These are phyloP conservation scores for Drosophila biarmipes DNA, from an alignment of 1,140 invertebrate species.

Conservation along the genomic window DNA sequence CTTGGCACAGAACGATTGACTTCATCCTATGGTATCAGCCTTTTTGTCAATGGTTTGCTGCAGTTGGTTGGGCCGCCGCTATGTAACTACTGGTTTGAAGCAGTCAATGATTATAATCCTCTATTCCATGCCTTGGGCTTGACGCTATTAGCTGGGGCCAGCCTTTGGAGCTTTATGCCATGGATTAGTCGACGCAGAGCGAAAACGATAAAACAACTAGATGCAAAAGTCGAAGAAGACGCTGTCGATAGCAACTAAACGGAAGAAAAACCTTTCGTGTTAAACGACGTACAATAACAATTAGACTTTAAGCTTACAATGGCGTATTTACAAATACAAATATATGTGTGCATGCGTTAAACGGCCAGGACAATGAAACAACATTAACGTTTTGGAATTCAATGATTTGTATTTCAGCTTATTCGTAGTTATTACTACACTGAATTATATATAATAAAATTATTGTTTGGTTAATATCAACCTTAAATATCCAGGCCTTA, in stretches of 20 bases:
- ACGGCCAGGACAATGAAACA: constrained; percentile 13
- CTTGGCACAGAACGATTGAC: constrained; percentile 92
- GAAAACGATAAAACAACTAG: constrained; percentile 56
- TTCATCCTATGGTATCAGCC: constrained; percentile 92
- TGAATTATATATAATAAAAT: constrained; percentile 60
- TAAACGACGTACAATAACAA: constrained; percentile 70
- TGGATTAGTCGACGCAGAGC: constrained; percentile 85
- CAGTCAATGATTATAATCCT: constrained; percentile 88
- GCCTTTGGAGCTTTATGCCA: constrained; percentile 90
- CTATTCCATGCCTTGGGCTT: constrained; percentile 90
- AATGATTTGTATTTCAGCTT: constrained; percentile 65
- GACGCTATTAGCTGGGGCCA: constrained; percentile 89
- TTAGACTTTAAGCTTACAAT: constrained; percentile 63
- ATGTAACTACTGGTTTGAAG: constrained; percentile 89
- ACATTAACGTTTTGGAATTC: constrained; percentile 48
- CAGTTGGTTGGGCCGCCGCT: constrained; percentile 92
- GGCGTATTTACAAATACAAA: constrained; percentile 53
- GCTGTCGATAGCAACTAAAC: constrained; percentile 51
- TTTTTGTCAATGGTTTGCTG: constrained; percentile 92
- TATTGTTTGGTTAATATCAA: constrained; percentile 73
- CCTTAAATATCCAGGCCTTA: constrained; percentile 51
- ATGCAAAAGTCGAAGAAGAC: constrained; percentile 63
- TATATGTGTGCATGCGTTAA: constrained; percentile 1
- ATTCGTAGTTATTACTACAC: constrained; percentile 66
- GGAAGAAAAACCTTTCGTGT: constrained; percentile 9